A percentile compares a stretch with the other conserved stretches of the same genome.
Evolutionary conservation across 1,140 invertebrate species (phyloP).

Genomic region (Euschistus heros): DNA sequence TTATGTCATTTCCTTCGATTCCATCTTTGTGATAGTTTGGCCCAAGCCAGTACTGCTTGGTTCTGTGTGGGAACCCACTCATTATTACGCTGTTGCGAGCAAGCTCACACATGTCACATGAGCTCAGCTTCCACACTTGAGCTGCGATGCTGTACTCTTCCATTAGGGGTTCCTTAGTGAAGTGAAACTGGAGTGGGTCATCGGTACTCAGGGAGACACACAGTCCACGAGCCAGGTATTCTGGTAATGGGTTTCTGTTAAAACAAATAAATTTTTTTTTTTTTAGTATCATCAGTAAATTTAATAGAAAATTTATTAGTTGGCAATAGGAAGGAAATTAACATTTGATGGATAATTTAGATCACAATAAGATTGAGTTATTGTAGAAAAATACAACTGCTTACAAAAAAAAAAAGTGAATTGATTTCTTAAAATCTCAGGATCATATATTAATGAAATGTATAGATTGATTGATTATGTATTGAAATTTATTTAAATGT

Average conservation of each 20-base stretch:
- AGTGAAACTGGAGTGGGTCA: constrained; percentile 97
- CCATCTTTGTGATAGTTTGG: constrained; percentile 91
- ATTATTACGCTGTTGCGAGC: constrained; percentile 92
- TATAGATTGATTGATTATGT: no score
- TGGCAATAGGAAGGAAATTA: no score
- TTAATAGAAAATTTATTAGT: no score
- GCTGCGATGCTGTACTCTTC: constrained; percentile 99
- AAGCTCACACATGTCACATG: constrained; percentile 98
- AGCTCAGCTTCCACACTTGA: constrained; percentile 96
- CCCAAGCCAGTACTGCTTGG: constrained; percentile 96
- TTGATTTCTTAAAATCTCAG: no score
- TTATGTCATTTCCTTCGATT: constrained; percentile 92
- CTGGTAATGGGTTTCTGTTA: constrained; percentile 78
- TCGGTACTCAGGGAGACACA: constrained; percentile 93
- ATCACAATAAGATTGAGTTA: no score
- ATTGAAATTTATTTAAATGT: no score
- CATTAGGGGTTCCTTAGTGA: constrained; percentile 99
- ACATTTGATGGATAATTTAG: no score
- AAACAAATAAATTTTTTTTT: no score
- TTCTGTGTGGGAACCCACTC: constrained; percentile 93
- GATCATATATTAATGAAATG: no score
- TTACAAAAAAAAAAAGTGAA: no score
- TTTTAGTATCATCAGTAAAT: no score
- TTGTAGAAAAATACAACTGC: no score
- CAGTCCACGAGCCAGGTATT: constrained; percentile 89